Percentiles rank a stretch among this genome's conserved stretches.
Evolutionary conservation across 1,140 invertebrate species (phyloP).

Genomic region (Temnothorax longispinosus): DNA sequence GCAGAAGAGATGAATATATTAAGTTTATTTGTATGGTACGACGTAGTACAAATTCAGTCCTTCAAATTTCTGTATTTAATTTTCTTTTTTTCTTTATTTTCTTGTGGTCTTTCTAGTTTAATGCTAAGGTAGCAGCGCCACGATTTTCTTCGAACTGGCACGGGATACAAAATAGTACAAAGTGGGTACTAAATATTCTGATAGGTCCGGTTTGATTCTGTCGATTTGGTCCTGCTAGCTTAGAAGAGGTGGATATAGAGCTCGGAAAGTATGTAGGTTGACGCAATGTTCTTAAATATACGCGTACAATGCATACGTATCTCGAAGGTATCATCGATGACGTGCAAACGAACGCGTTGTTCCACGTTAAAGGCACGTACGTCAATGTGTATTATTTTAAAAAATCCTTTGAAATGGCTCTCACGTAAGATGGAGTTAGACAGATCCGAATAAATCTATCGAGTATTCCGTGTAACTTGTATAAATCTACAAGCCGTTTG

Average conservation of each 20-base stretch:
- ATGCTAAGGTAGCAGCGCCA: too few relatives aligned
- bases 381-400: slow-evolving; percentile 15
- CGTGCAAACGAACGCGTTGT: neutral
- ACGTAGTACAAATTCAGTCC: too few relatives aligned
- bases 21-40: too few relatives aligned
- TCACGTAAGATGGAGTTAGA: neutral
- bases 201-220: too few relatives aligned
- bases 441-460: neutral
- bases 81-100: too few relatives aligned
- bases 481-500: neutral
- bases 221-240: too few relatives aligned
- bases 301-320: neutral
- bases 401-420: neutral
- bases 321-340: slow-evolving; percentile 9
- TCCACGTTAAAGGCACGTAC: neutral
- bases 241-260: neutral
- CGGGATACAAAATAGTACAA: too few relatives aligned
- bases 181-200: too few relatives aligned
- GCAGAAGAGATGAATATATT: too few relatives aligned
- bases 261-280: neutral
- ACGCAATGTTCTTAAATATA: neutral
- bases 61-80: too few relatives aligned
- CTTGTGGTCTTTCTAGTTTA: too few relatives aligned
- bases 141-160: too few relatives aligned
- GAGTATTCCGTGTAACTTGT: neutral